Conservation (phyloP, 2,113 vertebrate genomes). For the Canis aureus region DNA sequence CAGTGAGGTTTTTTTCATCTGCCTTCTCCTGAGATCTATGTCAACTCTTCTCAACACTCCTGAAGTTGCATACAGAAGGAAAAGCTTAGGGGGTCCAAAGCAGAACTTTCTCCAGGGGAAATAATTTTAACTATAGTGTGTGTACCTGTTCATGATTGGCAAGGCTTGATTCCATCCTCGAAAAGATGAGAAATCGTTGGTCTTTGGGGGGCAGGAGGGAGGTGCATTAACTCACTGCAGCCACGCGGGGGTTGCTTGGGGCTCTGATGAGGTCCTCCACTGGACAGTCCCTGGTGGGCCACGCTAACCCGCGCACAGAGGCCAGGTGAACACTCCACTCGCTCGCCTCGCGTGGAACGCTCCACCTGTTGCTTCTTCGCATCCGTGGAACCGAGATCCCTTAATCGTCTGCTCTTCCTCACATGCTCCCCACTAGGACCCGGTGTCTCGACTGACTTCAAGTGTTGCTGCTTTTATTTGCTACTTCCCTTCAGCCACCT, state of each 20-base stretch:
- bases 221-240: slow-evolving; percentile 47
- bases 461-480: background rate
- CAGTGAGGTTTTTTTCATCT: background rate
- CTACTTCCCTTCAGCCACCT: background rate
- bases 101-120: background rate
- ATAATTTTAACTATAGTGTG: background rate
- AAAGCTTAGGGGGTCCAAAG: background rate
- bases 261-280: slow-evolving; percentile 69
- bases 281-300: slow-evolving; percentile 13
- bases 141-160: slow-evolving; percentile 28
- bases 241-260: background rate
- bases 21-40: background rate
- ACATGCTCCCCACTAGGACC: background rate
- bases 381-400: background rate
- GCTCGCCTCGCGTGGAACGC: background rate
- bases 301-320: slow-evolving; percentile 37
- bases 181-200: slow-evolving; percentile 26
- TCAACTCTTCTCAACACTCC: background rate
- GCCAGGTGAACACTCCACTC: slow-evolving; percentile 62
- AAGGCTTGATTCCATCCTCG: slow-evolving; percentile 37
- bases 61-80: background rate
- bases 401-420: background rate
- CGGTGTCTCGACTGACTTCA: background rate
- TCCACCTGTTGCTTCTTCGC: slow-evolving; percentile 11
- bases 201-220: background rate